Evolutionary conservation across 1,140 invertebrate species (phyloP).

Genomic region (Drosophila orena): DNA sequence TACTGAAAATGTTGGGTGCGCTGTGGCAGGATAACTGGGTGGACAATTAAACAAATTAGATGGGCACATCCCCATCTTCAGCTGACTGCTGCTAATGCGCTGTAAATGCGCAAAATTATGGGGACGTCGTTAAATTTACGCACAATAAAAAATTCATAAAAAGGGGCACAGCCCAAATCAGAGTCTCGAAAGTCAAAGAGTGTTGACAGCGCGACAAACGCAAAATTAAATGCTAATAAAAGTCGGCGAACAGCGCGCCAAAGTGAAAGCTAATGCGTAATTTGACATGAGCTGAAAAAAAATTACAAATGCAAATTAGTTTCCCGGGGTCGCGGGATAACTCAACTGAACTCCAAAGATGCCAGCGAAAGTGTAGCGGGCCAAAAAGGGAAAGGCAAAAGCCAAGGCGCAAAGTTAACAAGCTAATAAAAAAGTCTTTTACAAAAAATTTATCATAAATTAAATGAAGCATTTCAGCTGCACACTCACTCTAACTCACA

Average conservation of each 20-base stretch:
- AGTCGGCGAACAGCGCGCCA: slow-evolving; percentile 57
- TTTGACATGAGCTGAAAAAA: slow-evolving; percentile 81
- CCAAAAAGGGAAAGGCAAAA: slow-evolving; percentile 35
- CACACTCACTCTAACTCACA: slow-evolving; percentile 34
- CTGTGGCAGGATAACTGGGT: background rate
- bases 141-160: slow-evolving; percentile 58
- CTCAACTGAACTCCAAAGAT: slow-evolving; percentile 11
- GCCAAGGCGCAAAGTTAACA: slow-evolving; percentile 68
- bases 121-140: slow-evolving; percentile 49
- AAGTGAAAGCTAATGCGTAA: slow-evolving; percentile 78
- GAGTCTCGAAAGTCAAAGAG: slow-evolving; percentile 58
- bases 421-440: slow-evolving; percentile 79
- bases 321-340: slow-evolving; percentile 32
- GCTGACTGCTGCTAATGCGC: slow-evolving; percentile 29
- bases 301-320: slow-evolving; percentile 82
- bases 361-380: slow-evolving; percentile 17
- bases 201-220: slow-evolving; percentile 70
- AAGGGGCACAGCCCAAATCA: slow-evolving; percentile 21
- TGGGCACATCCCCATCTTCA: background rate
- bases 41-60: slow-evolving; percentile 57
- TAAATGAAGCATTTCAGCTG: slow-evolving; percentile 79
- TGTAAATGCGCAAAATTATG: slow-evolving; percentile 50
- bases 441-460: slow-evolving; percentile 80
- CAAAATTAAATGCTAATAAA: slow-evolving; percentile 78
- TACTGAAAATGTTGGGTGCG: background rate